Evolutionary conservation across 1,140 invertebrate genomes (phyloP), one percentile per base, ranked within the genome.

Genomic region (Argopecten irradians): DNA sequence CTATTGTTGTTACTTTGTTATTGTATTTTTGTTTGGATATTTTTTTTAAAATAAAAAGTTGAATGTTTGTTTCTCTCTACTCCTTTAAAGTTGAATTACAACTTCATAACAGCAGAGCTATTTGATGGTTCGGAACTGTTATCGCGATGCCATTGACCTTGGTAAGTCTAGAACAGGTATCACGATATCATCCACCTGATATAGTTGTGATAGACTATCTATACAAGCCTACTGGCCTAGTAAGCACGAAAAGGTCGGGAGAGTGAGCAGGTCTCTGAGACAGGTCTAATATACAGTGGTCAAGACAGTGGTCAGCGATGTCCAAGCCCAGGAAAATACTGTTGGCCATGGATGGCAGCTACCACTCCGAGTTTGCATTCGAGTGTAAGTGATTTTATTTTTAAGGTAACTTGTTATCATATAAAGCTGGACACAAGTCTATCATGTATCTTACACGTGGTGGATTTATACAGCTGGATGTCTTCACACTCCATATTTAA

Each of bases 331-430:
- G 90, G 83, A 90, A 39, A n/a, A 84, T 90, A 14, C 82, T 90
- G 16, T 32, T 88, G 22, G 90, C 90, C 16, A 90, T 90, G 87
- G 90, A 90, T 55, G 90, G 90, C 9, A 90, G 90, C 84, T 83
- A 88, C 7, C 71, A 83, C 35, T 87, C 90, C 8, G 86, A 90
- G 36, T 88, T 43, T 36, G 90, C 87, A 0, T 90, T 90, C 83
- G 88, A 88, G 13, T 90, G 90, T 90, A 88, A 89, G 90, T 90
- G 33, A 9, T 22, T 28, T 19, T 13, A 28, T 55, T 2, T 22
- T 55, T 3, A 55, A 19, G 22, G 14, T 39, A 8, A 39, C 5
- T 8, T 39, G 13, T 39, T 39, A 39, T 13, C 13, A 13, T 39
- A 39, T 5, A 39, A 8, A 39, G 5, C 36, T 39, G 5, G 13